Conservation (phyloP, 2,113 vertebrate genomes). For the Monopterus albus region DNA sequence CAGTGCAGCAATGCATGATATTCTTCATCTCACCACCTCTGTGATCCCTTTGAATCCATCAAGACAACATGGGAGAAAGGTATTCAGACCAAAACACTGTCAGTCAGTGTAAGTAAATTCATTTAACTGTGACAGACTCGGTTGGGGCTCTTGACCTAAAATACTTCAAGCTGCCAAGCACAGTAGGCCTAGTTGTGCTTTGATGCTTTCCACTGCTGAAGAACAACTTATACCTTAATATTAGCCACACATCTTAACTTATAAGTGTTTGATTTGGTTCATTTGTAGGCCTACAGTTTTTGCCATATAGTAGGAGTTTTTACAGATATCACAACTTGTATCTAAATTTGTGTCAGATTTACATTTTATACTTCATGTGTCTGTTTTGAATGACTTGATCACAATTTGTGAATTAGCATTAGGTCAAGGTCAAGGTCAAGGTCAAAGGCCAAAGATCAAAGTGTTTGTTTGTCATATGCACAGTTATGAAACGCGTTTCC, state of each 20-base stretch:
- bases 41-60: conserved; percentile 43
- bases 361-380: too few species aligned
- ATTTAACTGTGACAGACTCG: conserved; percentile 47
- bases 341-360: too few species aligned
- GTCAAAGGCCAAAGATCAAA: too few species aligned
- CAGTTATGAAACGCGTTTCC: too few species aligned
- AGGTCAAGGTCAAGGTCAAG: too few species aligned
- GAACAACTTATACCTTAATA: background rate
- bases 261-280: too few species aligned
- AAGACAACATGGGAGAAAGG: conserved; percentile 32
- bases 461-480: too few species aligned
- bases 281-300: too few species aligned
- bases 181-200: conserved; percentile 11
- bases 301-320: too few species aligned
- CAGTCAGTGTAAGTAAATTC: conserved; percentile 47
- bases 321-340: too few species aligned
- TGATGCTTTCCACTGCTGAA: conserved; percentile 10
- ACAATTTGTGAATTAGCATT: too few species aligned
- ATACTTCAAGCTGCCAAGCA: background rate
- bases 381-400: too few species aligned
- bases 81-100: conserved; percentile 47
- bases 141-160: conserved; percentile 31
- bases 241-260: background rate
- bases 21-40: conserved; percentile 33
- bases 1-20: conserved; percentile 42